Evolutionary conservation across 2,888 invertebrate species (phyloP), one percentile per base, ranked within the genome.

Genomic region (Drosophila falleni): DNA sequence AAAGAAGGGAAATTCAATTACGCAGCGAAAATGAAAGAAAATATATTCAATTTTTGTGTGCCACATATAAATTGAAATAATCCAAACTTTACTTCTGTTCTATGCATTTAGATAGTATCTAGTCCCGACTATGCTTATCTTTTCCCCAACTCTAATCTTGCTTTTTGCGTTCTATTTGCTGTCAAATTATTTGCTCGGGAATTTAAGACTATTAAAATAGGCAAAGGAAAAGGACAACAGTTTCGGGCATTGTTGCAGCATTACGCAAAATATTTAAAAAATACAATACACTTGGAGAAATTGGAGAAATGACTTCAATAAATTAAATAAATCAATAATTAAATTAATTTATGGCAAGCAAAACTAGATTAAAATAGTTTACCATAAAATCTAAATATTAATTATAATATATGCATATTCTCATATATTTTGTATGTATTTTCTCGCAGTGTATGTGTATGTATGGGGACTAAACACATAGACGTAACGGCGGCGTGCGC

Each of bases 171-270:
- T 62, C 51, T 78, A 80, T 83, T 85, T 83, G 74, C 80, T 62
- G 70, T 76, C 78, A 71, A 87, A 83, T 86, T 88, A 80, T 85
- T 85, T 85, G 84, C 70, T 46, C 59, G 51, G 84, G 81, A 85
- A 85, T 86, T 86, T 78, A 83, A 88, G 79, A 87, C 87, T 80
- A 73, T 87, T 69, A 71, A 72, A 44, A 44, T 42, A 11, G 29
- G 10, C 31, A 39, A 11, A 11, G 37, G 39, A 39, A 33, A 54
- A 70, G 72, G 65, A 76, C 82, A 78, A 69, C 67, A 72, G 66
- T 63, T 81, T 80, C 50, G 56, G 63, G 71, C 73, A 67, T 58
- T 64, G 69, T 60, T 64, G 58, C 68, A 60, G 81, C 72, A 75
- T 84, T 85, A 87, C 66, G 82, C 74, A 87, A 81, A 88, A 61